Base-by-base conservation (phyloP, 2,797 vertebrate genomes). In the Catamblyrhynchus diadema region DNA sequence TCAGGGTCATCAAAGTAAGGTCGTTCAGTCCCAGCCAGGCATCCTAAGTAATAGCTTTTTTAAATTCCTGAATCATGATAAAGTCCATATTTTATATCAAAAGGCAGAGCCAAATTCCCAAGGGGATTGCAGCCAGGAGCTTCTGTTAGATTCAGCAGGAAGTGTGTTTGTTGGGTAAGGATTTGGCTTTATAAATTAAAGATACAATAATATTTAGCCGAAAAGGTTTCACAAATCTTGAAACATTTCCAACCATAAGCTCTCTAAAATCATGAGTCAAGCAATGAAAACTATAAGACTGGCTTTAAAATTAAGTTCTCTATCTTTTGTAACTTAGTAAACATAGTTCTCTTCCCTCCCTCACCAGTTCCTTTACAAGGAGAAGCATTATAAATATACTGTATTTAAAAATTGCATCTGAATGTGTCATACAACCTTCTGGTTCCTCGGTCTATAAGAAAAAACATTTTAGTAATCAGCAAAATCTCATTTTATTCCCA, bases 191-290 rank as follows among this genome's bases (percentile, higher is more conserved):
- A 48, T 80, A 74, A 86, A 94, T 86, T 78, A 81, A 93, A 93
- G 80, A 88, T 70, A 86, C 71, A 94, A 92, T 73, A 96, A 95
- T 94, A 96, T 95, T 96, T 95, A 95, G 44, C 47, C 48, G 59
- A 59, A 91, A 93, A 91, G 19, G 9, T 90, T 95, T 94, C 66
- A 72, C 32, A 92, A 79, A 88, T 86, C 73, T 96, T 93, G 85
- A 94, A 90, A 79, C 28, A 8, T 79, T 91, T 94, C 90, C 91
- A 96, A 75, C 41, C 45, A 61, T 81, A 94, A 93, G 35, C 62
- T 88, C 62, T 78, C 47, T 54, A 70, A 91, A 94, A 86, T 86
- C 53, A 54, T 72, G 82, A 95, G 54, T 94, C 69, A 94, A 59
- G 70, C 32, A 89, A 59, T 30, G 50, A 81, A 93, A 93, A 90